phyloP scores from a whole-genome alignment of 2,113 vertebrate genomes.

The Microtus pennsylvanicus region DNA sequence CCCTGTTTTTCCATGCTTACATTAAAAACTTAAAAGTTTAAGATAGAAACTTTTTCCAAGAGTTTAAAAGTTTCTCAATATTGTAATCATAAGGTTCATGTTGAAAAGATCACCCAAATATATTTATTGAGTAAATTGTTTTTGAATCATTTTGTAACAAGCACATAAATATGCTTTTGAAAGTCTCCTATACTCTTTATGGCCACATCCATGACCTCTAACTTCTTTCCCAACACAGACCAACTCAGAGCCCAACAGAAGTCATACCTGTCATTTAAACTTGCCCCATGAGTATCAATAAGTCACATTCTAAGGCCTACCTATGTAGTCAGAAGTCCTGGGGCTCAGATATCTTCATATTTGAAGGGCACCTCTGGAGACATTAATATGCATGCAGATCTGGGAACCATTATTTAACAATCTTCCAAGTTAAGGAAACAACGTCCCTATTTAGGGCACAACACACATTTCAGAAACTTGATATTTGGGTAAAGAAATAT shows the following conservation, averaged over 20 bases:
- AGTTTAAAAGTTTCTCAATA: not conserved
- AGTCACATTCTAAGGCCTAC: not conserved
- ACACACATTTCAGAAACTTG: not conserved
- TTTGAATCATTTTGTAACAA: not conserved
- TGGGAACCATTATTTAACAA: not conserved
- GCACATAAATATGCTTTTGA: not conserved
- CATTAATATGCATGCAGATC: not conserved
- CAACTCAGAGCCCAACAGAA: not conserved
- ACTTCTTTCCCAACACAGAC: not conserved
- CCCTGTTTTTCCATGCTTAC: not conserved
- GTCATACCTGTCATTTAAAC: not conserved
- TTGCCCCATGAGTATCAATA: not conserved
- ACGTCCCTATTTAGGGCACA: fast-evolving
- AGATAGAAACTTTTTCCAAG: not conserved
- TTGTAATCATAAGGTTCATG: not conserved
- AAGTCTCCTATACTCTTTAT: not conserved
- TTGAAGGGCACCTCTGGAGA: not conserved
- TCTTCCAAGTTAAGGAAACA: not conserved
- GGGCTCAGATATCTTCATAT: not conserved
- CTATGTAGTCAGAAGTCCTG: not conserved
- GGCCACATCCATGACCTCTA: not conserved
- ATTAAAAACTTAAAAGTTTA: constrained; percentile 39
- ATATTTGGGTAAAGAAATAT: not conserved
- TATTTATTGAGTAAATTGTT: not conserved
- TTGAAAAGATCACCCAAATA: not conserved